Percentiles rank a stretch among this genome's conserved stretches.
Evolutionary conservation across 2,888 invertebrate genomes (phyloP).

Genomic region (Spilosoma lubricipeda): DNA sequence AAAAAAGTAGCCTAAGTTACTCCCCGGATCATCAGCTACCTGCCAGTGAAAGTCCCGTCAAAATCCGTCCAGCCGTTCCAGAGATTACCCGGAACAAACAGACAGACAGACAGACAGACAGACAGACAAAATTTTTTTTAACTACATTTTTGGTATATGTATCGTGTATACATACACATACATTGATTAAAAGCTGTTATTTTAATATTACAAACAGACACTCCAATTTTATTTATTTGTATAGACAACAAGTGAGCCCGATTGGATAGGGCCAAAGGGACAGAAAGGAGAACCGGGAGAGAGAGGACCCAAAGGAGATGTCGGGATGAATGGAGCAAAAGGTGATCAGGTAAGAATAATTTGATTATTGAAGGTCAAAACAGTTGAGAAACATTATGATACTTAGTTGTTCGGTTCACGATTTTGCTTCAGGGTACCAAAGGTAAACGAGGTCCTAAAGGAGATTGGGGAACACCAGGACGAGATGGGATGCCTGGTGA

Average conservation of each 20-base stretch:
- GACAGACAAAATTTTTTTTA: too few relatives aligned
- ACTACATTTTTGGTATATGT: too few relatives aligned
- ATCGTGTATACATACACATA: too few relatives aligned
- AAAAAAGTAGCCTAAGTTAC: too few relatives aligned
- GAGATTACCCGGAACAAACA: too few relatives aligned
- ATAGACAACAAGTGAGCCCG: not conserved
- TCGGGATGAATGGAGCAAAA: not conserved
- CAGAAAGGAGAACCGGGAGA: constrained; percentile 13
- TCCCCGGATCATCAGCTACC: too few relatives aligned
- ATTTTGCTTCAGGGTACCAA: not conserved
- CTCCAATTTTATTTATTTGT: too few relatives aligned
- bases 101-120: too few relatives aligned
- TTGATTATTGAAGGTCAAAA: not conserved
- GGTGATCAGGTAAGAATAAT: constrained; percentile 12
- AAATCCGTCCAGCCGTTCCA: too few relatives aligned
- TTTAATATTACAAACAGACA: too few relatives aligned
- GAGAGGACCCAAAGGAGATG: constrained; percentile 73
- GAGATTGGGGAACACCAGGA: not conserved
- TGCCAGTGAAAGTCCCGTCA: too few relatives aligned
- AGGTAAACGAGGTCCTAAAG: constrained; percentile 5
- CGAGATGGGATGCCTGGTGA: not conserved
- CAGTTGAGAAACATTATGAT: not conserved
- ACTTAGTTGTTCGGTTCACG: not conserved
- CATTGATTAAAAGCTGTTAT: too few relatives aligned
- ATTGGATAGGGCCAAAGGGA: not conserved